A percentile compares a stretch with the other conserved stretches of the same genome.
Evolutionary conservation across 2,113 vertebrate species (phyloP).

Genomic region (Ornithorhynchus anatinus): DNA sequence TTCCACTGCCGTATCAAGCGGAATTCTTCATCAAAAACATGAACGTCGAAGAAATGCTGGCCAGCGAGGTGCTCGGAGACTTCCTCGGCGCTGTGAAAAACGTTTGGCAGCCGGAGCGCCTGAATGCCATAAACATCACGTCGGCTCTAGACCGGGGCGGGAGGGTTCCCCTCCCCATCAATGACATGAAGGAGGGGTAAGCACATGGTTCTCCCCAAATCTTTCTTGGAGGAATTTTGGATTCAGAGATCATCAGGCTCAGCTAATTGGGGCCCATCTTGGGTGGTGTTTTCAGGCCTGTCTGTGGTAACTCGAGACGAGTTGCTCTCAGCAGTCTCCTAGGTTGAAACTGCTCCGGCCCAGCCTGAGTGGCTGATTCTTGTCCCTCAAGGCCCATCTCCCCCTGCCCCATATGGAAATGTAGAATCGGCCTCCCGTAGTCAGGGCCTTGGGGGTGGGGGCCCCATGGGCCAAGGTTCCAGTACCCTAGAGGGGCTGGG

Average conservation of each 20-base stretch:
- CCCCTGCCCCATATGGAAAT: too few relatives aligned
- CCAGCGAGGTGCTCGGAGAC: slow-evolving; percentile 96
- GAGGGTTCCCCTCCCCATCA: slow-evolving; percentile 93
- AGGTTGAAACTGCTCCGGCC: too few relatives aligned
- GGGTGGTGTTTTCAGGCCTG: too few relatives aligned
- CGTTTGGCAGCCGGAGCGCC: slow-evolving; percentile 93
- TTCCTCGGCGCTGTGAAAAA: slow-evolving; percentile 97
- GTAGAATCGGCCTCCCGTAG: too few relatives aligned
- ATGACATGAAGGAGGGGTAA: slow-evolving; percentile 98
- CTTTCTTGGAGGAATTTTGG: too few relatives aligned
- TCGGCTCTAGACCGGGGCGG: slow-evolving; percentile 95
- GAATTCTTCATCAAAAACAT: slow-evolving; percentile 98
- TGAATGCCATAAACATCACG: slow-evolving; percentile 97
- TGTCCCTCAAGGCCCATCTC: too few relatives aligned
- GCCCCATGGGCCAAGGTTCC: too few relatives aligned
- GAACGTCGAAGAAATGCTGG: slow-evolving; percentile 98
- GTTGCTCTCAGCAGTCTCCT: too few relatives aligned
- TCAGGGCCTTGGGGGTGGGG: too few relatives aligned
- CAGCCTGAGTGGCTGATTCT: too few relatives aligned
- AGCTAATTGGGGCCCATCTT: not conserved
- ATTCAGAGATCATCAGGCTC: not conserved
- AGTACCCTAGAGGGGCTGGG: too few relatives aligned
- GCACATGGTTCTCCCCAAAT: slow-evolving; percentile 27
- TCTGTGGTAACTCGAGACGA: too few relatives aligned
- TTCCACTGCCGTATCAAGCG: slow-evolving; percentile 91